A percentile compares a stretch with the other conserved stretches of the same genome.
These are phyloP conservation scores for Drosophila quasianomalipes DNA, from an alignment of 2,888 invertebrate genomes.

Conservation along the genomic window DNA sequence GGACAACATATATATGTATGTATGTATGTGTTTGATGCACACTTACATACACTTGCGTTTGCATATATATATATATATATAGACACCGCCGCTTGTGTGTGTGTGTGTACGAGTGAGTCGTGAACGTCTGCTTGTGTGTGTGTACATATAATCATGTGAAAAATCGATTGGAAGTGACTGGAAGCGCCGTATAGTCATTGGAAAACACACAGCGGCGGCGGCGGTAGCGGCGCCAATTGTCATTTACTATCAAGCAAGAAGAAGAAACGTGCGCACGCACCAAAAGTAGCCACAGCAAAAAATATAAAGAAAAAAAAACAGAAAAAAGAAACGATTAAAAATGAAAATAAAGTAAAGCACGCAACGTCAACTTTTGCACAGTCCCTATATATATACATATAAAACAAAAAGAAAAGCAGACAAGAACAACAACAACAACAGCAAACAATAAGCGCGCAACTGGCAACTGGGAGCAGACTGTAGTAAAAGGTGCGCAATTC, in stretches of 20 bases:
- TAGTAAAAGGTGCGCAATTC: slow-evolving; percentile 67
- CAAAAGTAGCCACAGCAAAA: slow-evolving; percentile 41
- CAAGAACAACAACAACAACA: not conserved
- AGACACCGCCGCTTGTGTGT: slow-evolving; percentile 29
- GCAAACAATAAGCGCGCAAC: slow-evolving; percentile 4
- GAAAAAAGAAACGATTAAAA: slow-evolving; percentile 15
- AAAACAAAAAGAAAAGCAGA: slow-evolving; percentile 3
- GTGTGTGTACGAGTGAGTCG: slow-evolving; percentile 20
- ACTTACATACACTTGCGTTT: slow-evolving; percentile 8
- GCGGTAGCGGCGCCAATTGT: slow-evolving; percentile 75
- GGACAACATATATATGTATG: slow-evolving; percentile 11
- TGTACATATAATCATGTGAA: slow-evolving; percentile 82
- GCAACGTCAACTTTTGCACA: slow-evolving; percentile 26
- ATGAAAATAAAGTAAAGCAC: slow-evolving; percentile 35
- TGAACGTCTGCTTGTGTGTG: slow-evolving; percentile 32
- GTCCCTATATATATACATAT: slow-evolving; percentile 9
- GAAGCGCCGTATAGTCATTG: slow-evolving; percentile 57
- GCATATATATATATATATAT: slow-evolving; percentile 23
- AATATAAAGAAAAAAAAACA: slow-evolving; percentile 23
- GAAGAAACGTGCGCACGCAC: slow-evolving; percentile 71
- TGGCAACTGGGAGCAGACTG: slow-evolving; percentile 13
- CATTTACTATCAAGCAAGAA: slow-evolving; percentile 75
- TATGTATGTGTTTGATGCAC: slow-evolving; percentile 1
- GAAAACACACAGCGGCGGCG: slow-evolving; percentile 57
- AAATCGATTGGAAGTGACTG: slow-evolving; percentile 83